Percentiles rank a stretch among this genome's conserved stretches.
Evolutionary conservation across 2,797 vertebrate species (phyloP).

Genomic region (Pseudochromis fuscus): DNA sequence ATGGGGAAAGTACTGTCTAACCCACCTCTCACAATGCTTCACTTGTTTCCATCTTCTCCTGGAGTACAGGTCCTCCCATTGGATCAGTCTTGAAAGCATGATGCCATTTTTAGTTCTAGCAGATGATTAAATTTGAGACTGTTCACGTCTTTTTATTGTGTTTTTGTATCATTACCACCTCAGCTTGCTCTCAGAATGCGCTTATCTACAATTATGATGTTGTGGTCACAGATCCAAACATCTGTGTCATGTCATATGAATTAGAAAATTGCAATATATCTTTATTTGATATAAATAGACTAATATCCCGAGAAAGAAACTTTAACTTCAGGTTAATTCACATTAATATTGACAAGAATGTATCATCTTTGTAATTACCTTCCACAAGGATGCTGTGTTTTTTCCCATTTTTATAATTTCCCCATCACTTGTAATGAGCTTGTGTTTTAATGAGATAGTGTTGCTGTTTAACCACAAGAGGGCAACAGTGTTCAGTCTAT

Average conservation of each 20-base stretch:
- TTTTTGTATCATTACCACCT: constrained; percentile 4
- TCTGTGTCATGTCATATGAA: no score
- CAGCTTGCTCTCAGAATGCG: background rate
- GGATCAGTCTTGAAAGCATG: constrained; percentile 6
- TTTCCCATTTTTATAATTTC: no score
- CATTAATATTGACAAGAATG: background rate
- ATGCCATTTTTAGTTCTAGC: background rate
- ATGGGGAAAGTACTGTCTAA: constrained; percentile 27
- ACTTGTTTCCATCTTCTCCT: constrained; percentile 7
- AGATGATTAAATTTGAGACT: constrained; percentile 25
- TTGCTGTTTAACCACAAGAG: no score
- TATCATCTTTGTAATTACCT: background rate
- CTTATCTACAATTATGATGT: background rate
- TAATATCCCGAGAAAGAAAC: background rate
- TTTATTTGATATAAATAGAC: no score
- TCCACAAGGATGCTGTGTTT: no score
- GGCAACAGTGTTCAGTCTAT: no score
- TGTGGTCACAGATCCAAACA: no score
- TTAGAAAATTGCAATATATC: no score
- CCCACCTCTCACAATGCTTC: constrained; percentile 21
- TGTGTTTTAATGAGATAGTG: no score
- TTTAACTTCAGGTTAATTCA: constrained; percentile 6
- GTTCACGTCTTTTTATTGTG: constrained; percentile 2
- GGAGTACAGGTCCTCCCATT: background rate
- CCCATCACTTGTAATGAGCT: no score